Base-by-base conservation (phyloP, 2,797 vertebrate species). In the Xyrichtys novacula region DNA sequence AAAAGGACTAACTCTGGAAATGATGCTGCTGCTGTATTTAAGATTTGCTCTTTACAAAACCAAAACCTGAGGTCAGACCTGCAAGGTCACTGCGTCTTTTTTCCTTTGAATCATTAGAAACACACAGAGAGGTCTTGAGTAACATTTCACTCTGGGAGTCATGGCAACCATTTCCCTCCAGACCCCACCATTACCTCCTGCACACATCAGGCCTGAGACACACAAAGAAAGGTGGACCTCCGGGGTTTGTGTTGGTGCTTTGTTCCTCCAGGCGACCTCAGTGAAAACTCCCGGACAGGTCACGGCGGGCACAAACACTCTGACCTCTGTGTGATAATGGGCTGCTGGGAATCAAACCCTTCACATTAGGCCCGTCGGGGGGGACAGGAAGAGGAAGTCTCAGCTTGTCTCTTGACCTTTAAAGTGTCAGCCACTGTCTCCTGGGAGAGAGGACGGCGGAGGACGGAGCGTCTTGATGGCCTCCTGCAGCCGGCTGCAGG, bases 401-500 rank as follows among this genome's bases (percentile, higher is more conserved):
- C 15, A 39, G 70, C 44, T 65, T 19, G 17, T 77, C 83, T 85
- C 65, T 91, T 91, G 91, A 93, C 88, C 85, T 90, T 62, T 79
- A 23, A 48, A 66, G 69, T 73, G 52, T 17, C 67, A 39, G 48
- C 47, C 44, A 58, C 73, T 26, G 40, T 70, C 65, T 42, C 70
- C 73, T 3, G 48, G 64, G 56, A 70, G 76, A 74, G 62, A 43
- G 7, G 32, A 34, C 10, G 32, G 32, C 32, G 10, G 32, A 71
- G 65, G 71, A 70, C 68, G 17, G 47, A 74, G 61, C 68, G n/a
- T 76, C 68, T 75, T 74, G 87, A 88, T 84, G 76, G 71, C 78
- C 78, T 80, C 81, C 83, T 78, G 67, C 65, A 85, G 65, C 70
- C 63, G 49, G 79, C 79, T 69, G 23, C 48, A 31, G 68, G 61